Conservation (phyloP, 2,888 invertebrate genomes). For the Hypercompe scribonia region DNA sequence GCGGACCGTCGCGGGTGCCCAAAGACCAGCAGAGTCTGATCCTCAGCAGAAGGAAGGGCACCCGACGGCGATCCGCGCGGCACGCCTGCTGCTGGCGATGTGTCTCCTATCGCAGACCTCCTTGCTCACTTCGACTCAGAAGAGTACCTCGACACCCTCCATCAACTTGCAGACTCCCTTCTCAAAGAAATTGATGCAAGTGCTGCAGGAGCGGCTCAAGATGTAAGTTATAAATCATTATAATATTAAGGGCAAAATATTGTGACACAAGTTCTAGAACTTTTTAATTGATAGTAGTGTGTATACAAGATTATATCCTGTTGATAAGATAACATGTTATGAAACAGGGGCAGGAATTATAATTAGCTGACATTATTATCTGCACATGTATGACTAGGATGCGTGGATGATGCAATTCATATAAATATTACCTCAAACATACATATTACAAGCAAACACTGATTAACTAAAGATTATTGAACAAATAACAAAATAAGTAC, state of each 20-base stretch:
- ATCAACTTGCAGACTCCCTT: conserved; percentile 94
- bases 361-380: conserved; percentile 36
- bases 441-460: not conserved
- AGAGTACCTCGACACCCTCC: conserved; percentile 90
- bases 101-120: conserved; percentile 95
- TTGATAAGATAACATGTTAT: conserved; percentile 2
- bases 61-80: conserved; percentile 90
- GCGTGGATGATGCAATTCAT: conserved; percentile 30
- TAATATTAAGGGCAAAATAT: not conserved
- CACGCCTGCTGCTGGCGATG: conserved; percentile 91
- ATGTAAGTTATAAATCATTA: conserved; percentile 81
- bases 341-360: conserved; percentile 3
- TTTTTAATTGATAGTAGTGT: not conserved
- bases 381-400: not conserved
- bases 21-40: conserved; percentile 93
- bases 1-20: conserved; percentile 90
- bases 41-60: conserved; percentile 98
- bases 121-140: conserved; percentile 92
- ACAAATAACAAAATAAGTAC: not conserved
- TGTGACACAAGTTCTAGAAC: not conserved
- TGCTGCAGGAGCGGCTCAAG: conserved; percentile 89
- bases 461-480: not conserved
- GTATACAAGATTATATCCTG: not conserved
- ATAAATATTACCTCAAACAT: conserved; percentile 27
- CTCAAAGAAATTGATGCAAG: conserved; percentile 92